Base-by-base conservation (phyloP, 2,113 vertebrate genomes). In the Oreocharis arfaki region DNA sequence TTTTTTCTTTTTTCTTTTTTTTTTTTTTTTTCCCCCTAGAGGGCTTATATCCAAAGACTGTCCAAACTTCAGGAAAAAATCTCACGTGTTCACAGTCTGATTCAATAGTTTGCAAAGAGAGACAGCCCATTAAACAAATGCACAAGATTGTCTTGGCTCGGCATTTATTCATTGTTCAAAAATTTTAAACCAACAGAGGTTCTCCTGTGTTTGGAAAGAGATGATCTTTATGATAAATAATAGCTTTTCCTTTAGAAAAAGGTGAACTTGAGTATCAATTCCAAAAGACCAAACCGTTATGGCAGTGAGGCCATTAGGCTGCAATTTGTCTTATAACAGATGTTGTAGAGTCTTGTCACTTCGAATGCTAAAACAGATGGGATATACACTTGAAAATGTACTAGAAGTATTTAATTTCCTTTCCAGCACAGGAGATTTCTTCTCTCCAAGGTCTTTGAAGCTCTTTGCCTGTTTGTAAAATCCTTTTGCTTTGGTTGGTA, bases 331-430 rank as follows among this genome's bases (percentile, higher is more conserved):
- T 96, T 95, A 56, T 90, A 96, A 84, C 93, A 96, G 93, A 97
- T 96, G 93, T 95, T 94, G 82, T 75, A 83, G 92, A 92, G 79
- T 77, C 92, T 85, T 88, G 88, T 94, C 95, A 86, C 88, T 96
- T 97, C n/a, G 3, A 96, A 94, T 86, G 65, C 83, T 96, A 92
- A 96, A 97, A 95, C 95, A 97, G 93, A 96, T 96, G 96, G 95
- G 68, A 93, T 90, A 86, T 81, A 83, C 75, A 81, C 85, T 90
- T 95, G 92, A 93, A 97, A 95, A 95, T 64, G 79, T 93, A 93
- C 96, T 75, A 95, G 84, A 94, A 96, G 85, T 91, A 96, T 95
- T 95, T 95, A 84, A 96, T 97, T 97, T 97, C 96, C 94, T 97
- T 92, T 95, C 93, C 87, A 93, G 84, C 60, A 67, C 52, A 76